Percentiles rank a stretch among this genome's conserved stretches.
These are phyloP conservation scores for Limnodromus scolopaceus DNA, from an alignment of 2,797 vertebrate genomes.

Conservation along the genomic window DNA sequence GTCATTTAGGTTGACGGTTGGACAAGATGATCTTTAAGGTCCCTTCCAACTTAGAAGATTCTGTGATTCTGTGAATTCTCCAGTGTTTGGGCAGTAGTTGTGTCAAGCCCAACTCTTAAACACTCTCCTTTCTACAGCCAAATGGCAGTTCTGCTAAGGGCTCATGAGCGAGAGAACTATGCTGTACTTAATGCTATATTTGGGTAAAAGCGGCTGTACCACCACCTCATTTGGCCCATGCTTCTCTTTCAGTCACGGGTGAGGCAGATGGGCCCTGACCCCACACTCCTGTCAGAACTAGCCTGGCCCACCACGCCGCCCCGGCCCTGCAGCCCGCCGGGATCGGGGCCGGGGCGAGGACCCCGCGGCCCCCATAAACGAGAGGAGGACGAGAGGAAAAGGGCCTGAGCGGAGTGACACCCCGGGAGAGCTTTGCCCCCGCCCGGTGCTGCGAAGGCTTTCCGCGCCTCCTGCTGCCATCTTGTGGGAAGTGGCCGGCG, in stretches of 20 bases:
- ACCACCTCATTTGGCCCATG: fast-evolving
- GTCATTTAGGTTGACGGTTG: too few relatives aligned
- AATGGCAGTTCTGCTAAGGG: too few relatives aligned
- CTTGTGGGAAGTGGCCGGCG: slow-evolving; percentile 12
- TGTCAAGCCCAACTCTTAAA: neutral
- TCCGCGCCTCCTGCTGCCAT: slow-evolving; percentile 42
- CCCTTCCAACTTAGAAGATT: too few relatives aligned
- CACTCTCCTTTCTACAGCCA: too few relatives aligned
- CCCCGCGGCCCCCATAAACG: fast-evolving
- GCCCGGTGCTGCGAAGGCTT: fast-evolving
- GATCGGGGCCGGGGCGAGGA: too few relatives aligned
- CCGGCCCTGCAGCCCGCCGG: neutral
- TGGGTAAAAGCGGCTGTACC: neutral
- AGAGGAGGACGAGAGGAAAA: too few relatives aligned
- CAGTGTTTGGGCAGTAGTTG: neutral
- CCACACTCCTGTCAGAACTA: fast-evolving
- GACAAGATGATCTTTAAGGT: too few relatives aligned
- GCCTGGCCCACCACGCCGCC: fast-evolving
- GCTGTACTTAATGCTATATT: neutral
- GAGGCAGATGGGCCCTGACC: too few relatives aligned
- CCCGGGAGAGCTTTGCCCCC: too few relatives aligned
- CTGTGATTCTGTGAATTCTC: too few relatives aligned
- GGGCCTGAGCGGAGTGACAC: fast-evolving
- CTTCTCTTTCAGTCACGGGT: fast-evolving
- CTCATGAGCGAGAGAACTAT: fast-evolving